Base-by-base conservation (phyloP, 2,113 vertebrate species). In the Megaceryle maxima region DNA sequence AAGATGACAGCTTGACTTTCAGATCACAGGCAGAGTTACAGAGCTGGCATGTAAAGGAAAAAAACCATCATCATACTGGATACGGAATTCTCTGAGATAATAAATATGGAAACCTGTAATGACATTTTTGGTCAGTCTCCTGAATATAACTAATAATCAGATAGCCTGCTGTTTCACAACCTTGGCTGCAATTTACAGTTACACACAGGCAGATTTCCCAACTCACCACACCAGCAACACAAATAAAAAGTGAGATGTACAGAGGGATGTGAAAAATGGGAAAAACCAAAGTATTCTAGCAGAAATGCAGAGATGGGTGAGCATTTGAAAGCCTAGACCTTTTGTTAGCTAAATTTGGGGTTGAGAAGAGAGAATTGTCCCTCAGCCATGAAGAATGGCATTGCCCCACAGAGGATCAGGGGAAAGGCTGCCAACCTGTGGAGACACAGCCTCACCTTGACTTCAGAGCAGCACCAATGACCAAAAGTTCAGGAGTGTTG, bases 71-170 rank as follows among this genome's bases (percentile, higher is more conserved):
- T 73, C 77, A 67, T 83, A 43, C 13, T 86, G 51, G 31, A 50
- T 78, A 77, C 22, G 15, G 44, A 92, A 95, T 70, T 94, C 60
- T 91, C 76, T 56, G 62, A 91, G 85, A 91, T 75, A 95, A 93
- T 84, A 93, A 94, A 93, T 80, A 85, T 9, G 50, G 68, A 86
- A 92, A 86, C 56, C 29, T 75, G 35, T 35, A 74, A 69, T 84
- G 83, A 81, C 76, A 64, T 94, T 94, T 95, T 91, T 0, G 3
- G 70, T 87, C 89, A 91, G 69, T 48, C 29, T 87, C 53, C 48
- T 79, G 78, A 93, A 75, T 22, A 31, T 66, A 82, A 82, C 48
- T 60, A 87, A 89, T 75, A 94, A 79, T 60, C 26, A 35, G 25
- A 73, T 24, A 92, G 15, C 60, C 59, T 62, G 43, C 26, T 90